These are phyloP conservation scores for Pseudomyrmex dendroicus DNA, from an alignment of 1,140 invertebrate species.

Conservation along the genomic window DNA sequence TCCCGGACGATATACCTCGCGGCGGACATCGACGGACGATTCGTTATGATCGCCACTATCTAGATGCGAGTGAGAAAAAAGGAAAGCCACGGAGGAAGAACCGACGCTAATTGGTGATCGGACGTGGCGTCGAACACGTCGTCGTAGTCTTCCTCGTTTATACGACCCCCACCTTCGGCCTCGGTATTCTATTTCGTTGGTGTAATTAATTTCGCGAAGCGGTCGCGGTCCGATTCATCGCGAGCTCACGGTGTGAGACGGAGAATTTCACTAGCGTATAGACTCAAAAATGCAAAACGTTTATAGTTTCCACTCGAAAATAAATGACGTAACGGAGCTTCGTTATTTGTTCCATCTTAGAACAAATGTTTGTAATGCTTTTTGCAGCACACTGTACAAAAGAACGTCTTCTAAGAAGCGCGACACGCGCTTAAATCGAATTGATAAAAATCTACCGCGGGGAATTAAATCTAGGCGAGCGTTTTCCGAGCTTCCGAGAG, in stretches of 20 bases:
- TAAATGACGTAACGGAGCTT: too few species aligned
- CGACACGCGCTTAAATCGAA: constrained; percentile 9
- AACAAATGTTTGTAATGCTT: too few species aligned
- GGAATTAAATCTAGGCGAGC: constrained; percentile 65
- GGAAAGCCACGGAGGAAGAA: constrained; percentile 44
- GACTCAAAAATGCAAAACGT: too few species aligned
- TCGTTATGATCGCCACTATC: constrained; percentile 74
- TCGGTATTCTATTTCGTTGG: too few species aligned
- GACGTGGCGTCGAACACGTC: constrained; percentile 61
- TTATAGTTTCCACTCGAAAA: too few species aligned
- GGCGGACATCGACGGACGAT: constrained; percentile 70
- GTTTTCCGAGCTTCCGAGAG: constrained; percentile 62
- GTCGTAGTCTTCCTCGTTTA: constrained; percentile 44
- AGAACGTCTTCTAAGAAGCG: neutral
- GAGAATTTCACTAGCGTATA: too few species aligned
- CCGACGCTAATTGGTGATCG: constrained; percentile 70
- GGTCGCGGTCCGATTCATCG: too few species aligned
- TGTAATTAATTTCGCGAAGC: too few species aligned
- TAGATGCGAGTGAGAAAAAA: constrained; percentile 66
- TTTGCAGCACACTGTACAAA: too few species aligned
- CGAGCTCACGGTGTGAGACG: too few species aligned
- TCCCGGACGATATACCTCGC: constrained; percentile 61
- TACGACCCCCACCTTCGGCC: constrained; percentile 11
- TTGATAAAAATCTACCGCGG: constrained; percentile 43
- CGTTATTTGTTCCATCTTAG: too few species aligned